Percentiles rank a stretch among this genome's conserved stretches.
Conservation (phyloP, 2,113 vertebrate genomes). For the Chrysochloris asiatica region DNA sequence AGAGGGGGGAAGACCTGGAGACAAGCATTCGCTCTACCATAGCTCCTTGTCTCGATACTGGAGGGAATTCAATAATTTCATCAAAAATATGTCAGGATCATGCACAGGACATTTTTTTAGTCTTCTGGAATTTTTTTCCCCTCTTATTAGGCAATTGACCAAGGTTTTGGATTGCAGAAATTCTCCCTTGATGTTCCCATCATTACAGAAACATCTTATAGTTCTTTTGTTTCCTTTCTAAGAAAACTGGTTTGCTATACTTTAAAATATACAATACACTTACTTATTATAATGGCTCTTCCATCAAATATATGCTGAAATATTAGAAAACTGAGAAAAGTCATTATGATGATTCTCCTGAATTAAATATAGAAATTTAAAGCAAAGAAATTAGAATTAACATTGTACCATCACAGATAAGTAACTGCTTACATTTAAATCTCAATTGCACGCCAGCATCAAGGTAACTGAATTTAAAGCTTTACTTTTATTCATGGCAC, state of each 20-base stretch:
- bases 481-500: not conserved
- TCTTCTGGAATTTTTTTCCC: not conserved
- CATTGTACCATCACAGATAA: not conserved
- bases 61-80: not conserved
- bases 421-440: constrained; percentile 17
- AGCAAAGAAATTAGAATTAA: constrained; percentile 34
- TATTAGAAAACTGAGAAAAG: constrained; percentile 9
- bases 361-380: constrained; percentile 48
- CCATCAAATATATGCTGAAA: constrained; percentile 2
- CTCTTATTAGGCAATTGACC: not conserved
- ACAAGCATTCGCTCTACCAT: not conserved
- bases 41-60: not conserved
- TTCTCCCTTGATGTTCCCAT: not conserved
- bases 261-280: not conserved
- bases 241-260: not conserved
- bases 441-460: not conserved
- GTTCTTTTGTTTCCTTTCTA: constrained; percentile 26
- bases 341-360: constrained; percentile 16
- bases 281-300: constrained; percentile 26
- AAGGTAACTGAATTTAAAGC: not conserved
- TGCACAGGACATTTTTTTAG: not conserved
- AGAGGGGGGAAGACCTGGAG: not conserved
- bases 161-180: not conserved
- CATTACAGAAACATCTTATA: not conserved
- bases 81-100: not conserved